These are phyloP conservation scores for Menidia menidia DNA, from an alignment of 2,797 vertebrate species.

Conservation along the genomic window DNA sequence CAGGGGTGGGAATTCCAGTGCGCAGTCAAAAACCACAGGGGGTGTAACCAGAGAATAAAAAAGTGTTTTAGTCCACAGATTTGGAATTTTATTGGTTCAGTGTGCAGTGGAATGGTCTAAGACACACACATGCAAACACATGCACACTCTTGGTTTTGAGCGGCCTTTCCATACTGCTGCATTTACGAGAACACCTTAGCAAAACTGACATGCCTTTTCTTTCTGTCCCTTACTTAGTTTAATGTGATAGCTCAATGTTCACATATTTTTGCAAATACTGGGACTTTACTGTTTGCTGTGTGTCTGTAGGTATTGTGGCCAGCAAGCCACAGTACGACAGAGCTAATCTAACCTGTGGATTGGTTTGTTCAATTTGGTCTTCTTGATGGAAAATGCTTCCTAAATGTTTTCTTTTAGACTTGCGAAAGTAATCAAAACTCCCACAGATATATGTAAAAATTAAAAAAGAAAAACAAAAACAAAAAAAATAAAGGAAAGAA, in stretches of 20 bases:
- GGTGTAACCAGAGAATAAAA: constrained; percentile 82
- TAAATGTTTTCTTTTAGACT: too few species aligned
- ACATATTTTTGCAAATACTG: constrained; percentile 31
- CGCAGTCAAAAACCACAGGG: constrained; percentile 66
- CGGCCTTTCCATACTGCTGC: constrained; percentile 1
- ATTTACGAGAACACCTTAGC: neutral
- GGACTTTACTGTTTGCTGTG: constrained; percentile 46
- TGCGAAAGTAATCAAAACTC: too few species aligned
- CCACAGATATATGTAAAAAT: too few species aligned
- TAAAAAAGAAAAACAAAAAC: too few species aligned
- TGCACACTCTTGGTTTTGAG: constrained; percentile 29
- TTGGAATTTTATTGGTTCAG: constrained; percentile 86
- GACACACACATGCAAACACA: constrained; percentile 13
- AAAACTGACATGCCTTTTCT: neutral
- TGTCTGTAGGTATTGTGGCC: neutral
- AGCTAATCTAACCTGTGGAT: too few species aligned
- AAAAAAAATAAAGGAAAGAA: too few species aligned
- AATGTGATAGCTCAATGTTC: too few species aligned
- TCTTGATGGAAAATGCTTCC: too few species aligned
- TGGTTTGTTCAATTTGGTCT: too few species aligned
- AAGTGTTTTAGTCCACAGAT: constrained; percentile 85
- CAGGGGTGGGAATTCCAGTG: constrained; percentile 84
- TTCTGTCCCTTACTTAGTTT: neutral
- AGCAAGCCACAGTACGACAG: too few species aligned
- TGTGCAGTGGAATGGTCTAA: constrained; percentile 63